These are phyloP conservation scores for Zeugodacus cucurbitae DNA, from an alignment of 1,140 invertebrate species.

Conservation along the genomic window DNA sequence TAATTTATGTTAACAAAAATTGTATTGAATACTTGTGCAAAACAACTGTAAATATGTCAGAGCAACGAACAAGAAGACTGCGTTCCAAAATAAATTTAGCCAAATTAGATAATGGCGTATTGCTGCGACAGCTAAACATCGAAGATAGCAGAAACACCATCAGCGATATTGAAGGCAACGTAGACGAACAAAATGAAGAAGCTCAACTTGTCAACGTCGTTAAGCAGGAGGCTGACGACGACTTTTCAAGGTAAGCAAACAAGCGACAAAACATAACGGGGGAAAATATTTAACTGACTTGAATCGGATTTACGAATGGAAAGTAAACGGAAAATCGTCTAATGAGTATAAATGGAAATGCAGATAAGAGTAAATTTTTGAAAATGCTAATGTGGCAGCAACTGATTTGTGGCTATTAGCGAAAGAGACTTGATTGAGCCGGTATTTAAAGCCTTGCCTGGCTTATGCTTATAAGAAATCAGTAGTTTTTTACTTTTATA, in stretches of 20 bases:
- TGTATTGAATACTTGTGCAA: background rate
- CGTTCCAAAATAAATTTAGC: constrained; percentile 16
- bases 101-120: constrained; percentile 4
- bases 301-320: background rate
- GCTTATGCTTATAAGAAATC: no score
- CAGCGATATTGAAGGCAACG: background rate
- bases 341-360: no score
- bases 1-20: background rate
- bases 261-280: background rate
- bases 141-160: background rate
- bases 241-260: constrained; percentile 26
- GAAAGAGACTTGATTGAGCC: no score
- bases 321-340: no score
- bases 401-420: no score
- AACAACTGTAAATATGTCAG: background rate
- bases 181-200: constrained; percentile 34
- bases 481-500: no score
- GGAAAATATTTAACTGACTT: background rate
- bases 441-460: no score
- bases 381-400: no score
- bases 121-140: background rate
- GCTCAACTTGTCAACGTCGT: background rate
- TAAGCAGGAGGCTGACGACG: background rate
- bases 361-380: no score
- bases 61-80: background rate